Evolutionary conservation across 64 coral and sea anemone species (phyloP).

Genomic region (Orbicella faveolata): DNA sequence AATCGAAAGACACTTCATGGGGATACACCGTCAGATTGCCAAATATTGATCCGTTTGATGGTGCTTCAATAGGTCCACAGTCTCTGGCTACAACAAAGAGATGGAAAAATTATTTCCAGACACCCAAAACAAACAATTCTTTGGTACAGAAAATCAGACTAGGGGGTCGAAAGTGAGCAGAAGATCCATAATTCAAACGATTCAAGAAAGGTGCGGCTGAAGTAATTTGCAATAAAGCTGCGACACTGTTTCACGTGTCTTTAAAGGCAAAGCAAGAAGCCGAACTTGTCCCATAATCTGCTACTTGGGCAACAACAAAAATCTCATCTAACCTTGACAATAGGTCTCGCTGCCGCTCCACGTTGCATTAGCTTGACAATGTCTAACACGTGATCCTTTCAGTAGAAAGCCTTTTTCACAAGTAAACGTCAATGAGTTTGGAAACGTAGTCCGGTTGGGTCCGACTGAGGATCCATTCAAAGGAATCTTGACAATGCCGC

Average conservation of each 20-base stretch:
- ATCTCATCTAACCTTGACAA: conserved; percentile 39
- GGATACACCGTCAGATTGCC: conserved; percentile 21
- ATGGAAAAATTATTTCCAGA: background rate
- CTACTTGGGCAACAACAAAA: too few species aligned
- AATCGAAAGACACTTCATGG: background rate
- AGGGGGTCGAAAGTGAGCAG: too few species aligned
- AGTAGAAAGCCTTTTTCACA: conserved; percentile 62
- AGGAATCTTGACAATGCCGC: conserved; percentile 44
- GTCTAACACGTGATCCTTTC: conserved; percentile 7
- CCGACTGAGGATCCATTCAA: conserved; percentile 26
- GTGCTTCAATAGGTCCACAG: conserved; percentile 19
- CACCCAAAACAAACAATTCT: too few species aligned
- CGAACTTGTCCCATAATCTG: too few species aligned
- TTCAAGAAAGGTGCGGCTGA: too few species aligned
- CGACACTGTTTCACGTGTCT: too few species aligned
- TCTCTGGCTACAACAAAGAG: conserved; percentile 27
- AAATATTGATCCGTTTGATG: conserved; percentile 27
- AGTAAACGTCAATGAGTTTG: conserved; percentile 22
- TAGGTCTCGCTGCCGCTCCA: conserved; percentile 48
- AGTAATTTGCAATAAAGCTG: too few species aligned
- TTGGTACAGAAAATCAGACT: too few species aligned
- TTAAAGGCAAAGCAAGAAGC: too few species aligned
- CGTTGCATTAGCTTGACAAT: conserved; percentile 42
- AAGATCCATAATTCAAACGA: too few species aligned
- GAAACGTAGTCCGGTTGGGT: conserved; percentile 3